Conservation (phyloP, 1,140 invertebrate species). For the Hylaeus volcanicus region DNA sequence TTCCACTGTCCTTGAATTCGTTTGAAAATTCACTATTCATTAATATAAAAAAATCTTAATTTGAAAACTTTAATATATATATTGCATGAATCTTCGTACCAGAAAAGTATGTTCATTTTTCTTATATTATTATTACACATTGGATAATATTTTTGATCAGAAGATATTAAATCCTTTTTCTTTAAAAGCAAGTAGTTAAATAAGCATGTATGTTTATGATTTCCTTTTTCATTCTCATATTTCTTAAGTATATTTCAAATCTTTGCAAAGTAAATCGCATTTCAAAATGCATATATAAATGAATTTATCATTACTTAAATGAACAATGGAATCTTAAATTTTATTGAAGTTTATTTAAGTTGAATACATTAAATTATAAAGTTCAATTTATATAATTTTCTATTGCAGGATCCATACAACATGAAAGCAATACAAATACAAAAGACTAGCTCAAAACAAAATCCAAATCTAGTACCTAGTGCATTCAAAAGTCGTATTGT, state of each 20-base stretch:
- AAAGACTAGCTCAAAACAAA: constrained; percentile 89
- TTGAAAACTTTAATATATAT: not conserved
- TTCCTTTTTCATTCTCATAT: too few species aligned
- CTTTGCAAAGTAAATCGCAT: not conserved
- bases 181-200: not conserved
- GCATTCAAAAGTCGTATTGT: constrained; percentile 93
- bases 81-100: not conserved
- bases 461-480: constrained; percentile 94
- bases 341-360: not conserved
- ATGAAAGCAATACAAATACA: constrained; percentile 90
- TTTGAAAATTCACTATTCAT: too few species aligned
- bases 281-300: too few species aligned
- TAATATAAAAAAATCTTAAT: too few species aligned
- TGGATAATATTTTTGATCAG: not conserved
- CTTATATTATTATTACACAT: not conserved
- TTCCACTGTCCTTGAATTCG: too few species aligned
- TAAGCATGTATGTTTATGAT: not conserved
- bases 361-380: not conserved
- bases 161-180: not conserved
- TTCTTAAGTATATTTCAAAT: not conserved
- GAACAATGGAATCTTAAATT: not conserved
- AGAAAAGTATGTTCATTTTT: not conserved
- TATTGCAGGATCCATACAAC: constrained; percentile 90
- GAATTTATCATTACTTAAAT: too few species aligned
- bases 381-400: not conserved